phyloP scores from a whole-genome alignment of 2,888 invertebrate genomes.

The Mechanitis messenoides region DNA sequence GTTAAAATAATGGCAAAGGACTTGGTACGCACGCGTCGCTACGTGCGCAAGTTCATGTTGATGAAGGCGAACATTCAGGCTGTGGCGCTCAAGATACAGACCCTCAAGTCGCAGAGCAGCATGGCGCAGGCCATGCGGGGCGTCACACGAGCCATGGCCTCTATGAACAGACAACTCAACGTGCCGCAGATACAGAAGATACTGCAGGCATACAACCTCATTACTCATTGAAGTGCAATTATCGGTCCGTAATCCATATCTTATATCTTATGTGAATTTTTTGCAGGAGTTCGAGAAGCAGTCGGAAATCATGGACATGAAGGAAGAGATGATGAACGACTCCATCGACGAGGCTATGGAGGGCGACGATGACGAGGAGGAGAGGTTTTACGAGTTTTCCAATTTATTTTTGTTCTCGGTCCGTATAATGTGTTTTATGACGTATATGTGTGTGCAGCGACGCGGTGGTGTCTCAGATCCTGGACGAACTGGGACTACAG shows the following conservation, averaged over 20 bases:
- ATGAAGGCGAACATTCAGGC: slow-evolving; percentile 99
- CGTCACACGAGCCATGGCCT: slow-evolving; percentile 98
- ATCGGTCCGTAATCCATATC: background rate
- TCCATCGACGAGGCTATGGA: slow-evolving; percentile 99
- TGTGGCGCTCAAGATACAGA: slow-evolving; percentile 97
- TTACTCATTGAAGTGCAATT: background rate
- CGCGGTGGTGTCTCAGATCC: slow-evolving; percentile 95
- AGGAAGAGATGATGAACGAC: slow-evolving; percentile 99
- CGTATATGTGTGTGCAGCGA: slow-evolving; percentile 78
- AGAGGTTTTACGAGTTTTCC: slow-evolving; percentile 80
- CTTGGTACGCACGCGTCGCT: slow-evolving; percentile 94
- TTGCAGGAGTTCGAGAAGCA: slow-evolving; percentile 98
- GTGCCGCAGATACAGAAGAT: slow-evolving; percentile 99
- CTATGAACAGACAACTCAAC: slow-evolving; percentile 98
- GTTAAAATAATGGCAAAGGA: slow-evolving; percentile 99
- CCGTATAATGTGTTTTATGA: background rate
- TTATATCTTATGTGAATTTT: background rate
- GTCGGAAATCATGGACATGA: slow-evolving; percentile 99
- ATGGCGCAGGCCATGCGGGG: slow-evolving; percentile 99
- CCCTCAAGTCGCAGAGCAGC: slow-evolving; percentile 97
- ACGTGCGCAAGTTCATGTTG: slow-evolving; percentile 98
- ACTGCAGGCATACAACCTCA: slow-evolving; percentile 51
- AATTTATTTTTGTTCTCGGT: no score
- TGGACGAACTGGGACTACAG: slow-evolving; percentile 98
- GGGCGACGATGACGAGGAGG: slow-evolving; percentile 98